Percentiles rank a stretch among this genome's conserved stretches.
Evolutionary conservation across 2,113 vertebrate species (phyloP).

Genomic region (Numenius arquata): DNA sequence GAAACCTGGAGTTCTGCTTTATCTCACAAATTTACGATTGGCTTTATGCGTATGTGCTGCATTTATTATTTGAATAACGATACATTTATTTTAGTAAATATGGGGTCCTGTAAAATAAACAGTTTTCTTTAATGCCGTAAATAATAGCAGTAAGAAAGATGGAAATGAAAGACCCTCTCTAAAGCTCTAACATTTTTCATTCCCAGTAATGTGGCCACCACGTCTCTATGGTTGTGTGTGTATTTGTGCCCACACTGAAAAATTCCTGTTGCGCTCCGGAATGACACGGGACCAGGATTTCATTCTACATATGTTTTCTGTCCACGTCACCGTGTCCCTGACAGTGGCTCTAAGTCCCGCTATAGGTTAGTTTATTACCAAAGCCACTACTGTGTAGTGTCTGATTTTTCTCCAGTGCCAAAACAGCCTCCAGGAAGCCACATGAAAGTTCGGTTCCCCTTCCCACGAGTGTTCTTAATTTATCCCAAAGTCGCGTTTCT

Average conservation of each 20-base stretch:
- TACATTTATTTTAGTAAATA: not conserved
- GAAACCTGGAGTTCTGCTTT: not conserved
- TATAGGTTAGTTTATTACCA: not conserved
- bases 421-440: conserved; percentile 54
- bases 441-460: conserved; percentile 50
- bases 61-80: not conserved
- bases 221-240: rapidly evolving
- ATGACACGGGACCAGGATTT: not conserved
- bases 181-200: not conserved
- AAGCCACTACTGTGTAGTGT: conserved; percentile 2
- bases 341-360: not conserved
- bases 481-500: conserved; percentile 62
- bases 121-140: not conserved
- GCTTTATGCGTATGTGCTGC: not conserved
- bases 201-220: rapidly evolving
- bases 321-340: not conserved
- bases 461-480: conserved; percentile 66
- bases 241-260: not conserved
- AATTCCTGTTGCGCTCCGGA: not conserved
- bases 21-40: not conserved
- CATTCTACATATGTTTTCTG: not conserved
- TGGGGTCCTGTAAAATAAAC: not conserved
- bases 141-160: not conserved
- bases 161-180: not conserved
- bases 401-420: conserved; percentile 36